Percentiles rank a stretch among this genome's conserved stretches.
Conservation (phyloP, 2,797 vertebrate species). For the Pelobates cultripes region DNA sequence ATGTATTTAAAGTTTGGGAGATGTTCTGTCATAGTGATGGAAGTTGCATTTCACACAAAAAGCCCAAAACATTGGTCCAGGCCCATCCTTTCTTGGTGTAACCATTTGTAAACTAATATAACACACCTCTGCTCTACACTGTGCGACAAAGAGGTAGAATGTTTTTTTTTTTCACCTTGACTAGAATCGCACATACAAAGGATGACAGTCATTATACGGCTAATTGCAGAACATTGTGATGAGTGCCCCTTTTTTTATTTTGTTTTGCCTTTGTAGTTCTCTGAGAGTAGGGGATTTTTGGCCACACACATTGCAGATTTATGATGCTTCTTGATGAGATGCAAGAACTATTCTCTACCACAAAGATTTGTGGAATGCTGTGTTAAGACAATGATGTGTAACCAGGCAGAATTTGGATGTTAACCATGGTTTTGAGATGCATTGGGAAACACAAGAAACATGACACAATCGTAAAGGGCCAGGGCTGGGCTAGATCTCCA, state of each 20-base stretch:
- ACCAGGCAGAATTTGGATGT: not conserved
- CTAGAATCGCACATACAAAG: constrained; percentile 9
- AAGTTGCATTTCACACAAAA: too few species aligned
- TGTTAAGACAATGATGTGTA: not conserved
- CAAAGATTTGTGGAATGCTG: constrained; percentile 40
- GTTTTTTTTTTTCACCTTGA: constrained; percentile 33
- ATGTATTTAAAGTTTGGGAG: not conserved
- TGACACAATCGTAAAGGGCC: not conserved
- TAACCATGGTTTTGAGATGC: not conserved
- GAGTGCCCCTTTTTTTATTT: constrained; percentile 14
- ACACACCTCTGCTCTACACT: not conserved
- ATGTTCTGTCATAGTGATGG: not conserved
- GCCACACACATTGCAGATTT: constrained; percentile 38
- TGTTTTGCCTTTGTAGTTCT: constrained; percentile 13
- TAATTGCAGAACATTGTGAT: constrained; percentile 34
- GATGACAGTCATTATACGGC: constrained; percentile 19
- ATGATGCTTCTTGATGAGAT: constrained; percentile 39
- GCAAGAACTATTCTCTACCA: constrained; percentile 26
- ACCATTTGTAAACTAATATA: too few species aligned
- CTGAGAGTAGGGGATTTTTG: constrained; percentile 11
- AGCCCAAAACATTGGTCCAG: too few species aligned
- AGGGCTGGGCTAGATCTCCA: not conserved
- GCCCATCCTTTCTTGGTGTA: too few species aligned
- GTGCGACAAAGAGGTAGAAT: not conserved
- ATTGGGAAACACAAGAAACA: not conserved